phyloP scores from a whole-genome alignment of 2,888 invertebrate species.

The Micoletzkya japonica region DNA sequence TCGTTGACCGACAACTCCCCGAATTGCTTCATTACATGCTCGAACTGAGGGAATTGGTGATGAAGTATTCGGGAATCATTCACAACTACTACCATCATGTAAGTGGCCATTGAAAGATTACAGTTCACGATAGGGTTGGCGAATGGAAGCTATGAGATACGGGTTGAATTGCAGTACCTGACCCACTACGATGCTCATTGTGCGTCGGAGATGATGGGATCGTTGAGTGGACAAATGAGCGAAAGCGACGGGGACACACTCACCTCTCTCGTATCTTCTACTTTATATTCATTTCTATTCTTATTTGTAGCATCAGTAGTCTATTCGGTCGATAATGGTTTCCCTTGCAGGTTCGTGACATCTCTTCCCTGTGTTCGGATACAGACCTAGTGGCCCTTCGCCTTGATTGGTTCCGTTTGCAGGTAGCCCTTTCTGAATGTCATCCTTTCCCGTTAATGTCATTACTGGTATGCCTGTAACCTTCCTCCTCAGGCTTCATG shows the following conservation, averaged over 20 bases:
- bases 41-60: conserved; percentile 82
- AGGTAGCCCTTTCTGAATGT: conserved; percentile 70
- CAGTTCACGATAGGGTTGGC: too few relatives aligned
- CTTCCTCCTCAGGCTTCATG: conserved; percentile 3
- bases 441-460: too few relatives aligned
- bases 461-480: neutral
- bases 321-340: neutral
- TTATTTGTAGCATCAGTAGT: neutral
- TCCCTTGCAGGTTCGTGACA: conserved; percentile 14
- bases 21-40: conserved; percentile 97
- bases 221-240: conserved; percentile 23
- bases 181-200: conserved; percentile 92
- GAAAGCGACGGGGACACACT: conserved; percentile 7
- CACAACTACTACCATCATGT: conserved; percentile 72
- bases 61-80: conserved; percentile 91
- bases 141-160: too few relatives aligned
- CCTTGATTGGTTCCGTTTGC: conserved; percentile 94
- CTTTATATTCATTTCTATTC: neutral
- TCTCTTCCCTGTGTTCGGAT: conserved; percentile 35
- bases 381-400: conserved; percentile 88
- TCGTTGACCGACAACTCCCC: conserved; percentile 78
- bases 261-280: neutral
- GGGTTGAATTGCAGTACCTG: conserved; percentile 81
- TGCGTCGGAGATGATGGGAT: conserved; percentile 74
- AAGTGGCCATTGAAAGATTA: neutral